Evolutionary conservation across 2,113 vertebrate species (phyloP), one percentile per base, ranked within the genome.

Genomic region (Felis chaus): DNA sequence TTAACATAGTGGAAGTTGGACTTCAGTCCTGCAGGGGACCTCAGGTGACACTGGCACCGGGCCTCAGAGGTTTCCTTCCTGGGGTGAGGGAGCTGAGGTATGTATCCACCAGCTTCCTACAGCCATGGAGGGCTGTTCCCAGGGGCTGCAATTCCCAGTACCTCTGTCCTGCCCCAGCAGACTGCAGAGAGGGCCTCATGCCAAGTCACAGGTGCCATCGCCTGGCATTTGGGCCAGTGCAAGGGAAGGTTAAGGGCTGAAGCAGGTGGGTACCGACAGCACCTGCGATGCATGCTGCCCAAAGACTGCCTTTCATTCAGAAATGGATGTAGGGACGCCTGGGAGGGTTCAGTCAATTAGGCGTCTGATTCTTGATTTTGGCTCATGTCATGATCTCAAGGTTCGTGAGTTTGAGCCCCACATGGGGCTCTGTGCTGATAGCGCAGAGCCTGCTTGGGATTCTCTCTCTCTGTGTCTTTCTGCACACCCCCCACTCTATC

Each of bases 41-140:
- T 25, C 1, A 0, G 7, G 21, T 27, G 25, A n/a, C 11, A 9
- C 39, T 11, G 23, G 39, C 31, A 19, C 16, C 0, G 0, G 84
- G 12, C 1, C n/a, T 88, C 71, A 21, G 23, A 65, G 31, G 33
- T 36, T 5, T 48, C 57, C 14, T 71, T 36, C 48, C 15, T 4
- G 21, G 3, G 19, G 21, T 10, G 1, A 78, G 21, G 61, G 27
- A 78, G 13, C 36, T 39, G 50, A 11, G 33, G 11, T 48, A 12
- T 66, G 50, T 71, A 65, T 14, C n/a, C 31, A 48, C 1, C 53
- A 66, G 45, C 36, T 53, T 7, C 3, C 4, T 0, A 1, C 0
- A 25, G 45, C 13, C 55, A 1, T 3, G 8, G 68, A 41, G 57
- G 45, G 55, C 45, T 55, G 16, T n/a, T 55, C 29, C 79, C 12